Base-by-base conservation (phyloP, 2,888 invertebrate species). In the Neria commutata region DNA sequence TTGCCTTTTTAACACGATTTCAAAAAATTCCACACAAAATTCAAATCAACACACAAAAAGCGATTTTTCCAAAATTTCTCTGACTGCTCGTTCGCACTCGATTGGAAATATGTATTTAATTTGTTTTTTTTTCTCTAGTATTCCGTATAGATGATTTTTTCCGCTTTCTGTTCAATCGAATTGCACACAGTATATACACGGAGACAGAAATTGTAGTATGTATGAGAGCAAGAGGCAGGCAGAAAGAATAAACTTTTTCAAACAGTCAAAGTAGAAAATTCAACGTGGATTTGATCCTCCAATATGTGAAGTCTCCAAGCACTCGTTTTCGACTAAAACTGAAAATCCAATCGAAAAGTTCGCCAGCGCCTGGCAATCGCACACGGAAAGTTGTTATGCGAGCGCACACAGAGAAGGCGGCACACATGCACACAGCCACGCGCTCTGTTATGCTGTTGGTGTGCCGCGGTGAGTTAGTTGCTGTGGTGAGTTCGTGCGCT, bases 261-360 rank as follows among this genome's bases (percentile, higher is more conserved):
- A 42, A 42, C 42, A 42, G 6, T 14, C 42, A 42, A 42, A 42
- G 21, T 42, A 42, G 42, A 69, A 74, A 74, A 74, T 67, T 68
- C 66, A 72, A 78, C 75, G 78, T 79, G 79, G 76, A 79, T 76
- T 77, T 78, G 77, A 79, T 77, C 77, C 79, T 79, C 76, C 79
- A 77, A 74, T 73, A 76, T 71, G 73, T 75, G 79, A 80, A 80
- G 79, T 78, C 79, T 79, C 77, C 80, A 80, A 80, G 77, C 74
- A 74, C 72, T 72, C 67, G 71, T 67, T 69, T 72, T 69, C 67
- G 70, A 74, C 42, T 42, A 19, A 42, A 42, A 19, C 14, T 42
- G 42, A 42, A 42, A 42, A 42, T 19, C 14, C 17, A 42, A 19
- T 42, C 14, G 19, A 42, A 42, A 48, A 48, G 29, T 48, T 48